phyloP scores from a whole-genome alignment of 2,797 vertebrate species.

The Falco novaeseelandiae region DNA sequence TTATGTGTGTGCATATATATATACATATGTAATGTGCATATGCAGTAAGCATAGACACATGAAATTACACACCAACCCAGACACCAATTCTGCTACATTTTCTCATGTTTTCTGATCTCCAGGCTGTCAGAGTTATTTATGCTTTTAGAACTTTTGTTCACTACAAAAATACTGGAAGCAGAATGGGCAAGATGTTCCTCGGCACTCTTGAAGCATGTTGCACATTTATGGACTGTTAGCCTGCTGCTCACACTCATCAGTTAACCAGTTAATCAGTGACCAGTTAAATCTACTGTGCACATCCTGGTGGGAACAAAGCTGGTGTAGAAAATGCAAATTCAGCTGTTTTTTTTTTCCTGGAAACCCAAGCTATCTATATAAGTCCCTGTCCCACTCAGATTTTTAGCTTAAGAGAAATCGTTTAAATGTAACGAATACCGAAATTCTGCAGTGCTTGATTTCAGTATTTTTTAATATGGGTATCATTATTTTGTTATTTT shows the following conservation, averaged over 20 bases:
- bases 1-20: fast-evolving
- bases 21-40: neutral
- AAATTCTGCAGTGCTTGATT: neutral
- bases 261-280: too few relatives aligned
- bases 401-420: neutral
- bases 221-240: neutral
- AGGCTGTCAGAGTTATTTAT: neutral
- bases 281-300: neutral
- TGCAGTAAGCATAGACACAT: neutral
- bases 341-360: neutral
- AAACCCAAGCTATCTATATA: neutral
- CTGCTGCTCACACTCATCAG: neutral
- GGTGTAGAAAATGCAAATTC: neutral
- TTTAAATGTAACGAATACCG: neutral
- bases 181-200: neutral
- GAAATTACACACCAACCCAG: neutral
- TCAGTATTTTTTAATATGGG: neutral
- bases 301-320: neutral
- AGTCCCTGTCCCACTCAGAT: neutral
- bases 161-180: neutral
- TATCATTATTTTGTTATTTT: neutral
- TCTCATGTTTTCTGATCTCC: neutral
- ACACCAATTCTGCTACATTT: neutral
- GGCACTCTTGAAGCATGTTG: neutral
- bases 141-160: neutral